Percentiles rank a stretch among this genome's conserved stretches.
phyloP scores from a whole-genome alignment of 2,113 vertebrate genomes.

The Semicossyphus pulcher region DNA sequence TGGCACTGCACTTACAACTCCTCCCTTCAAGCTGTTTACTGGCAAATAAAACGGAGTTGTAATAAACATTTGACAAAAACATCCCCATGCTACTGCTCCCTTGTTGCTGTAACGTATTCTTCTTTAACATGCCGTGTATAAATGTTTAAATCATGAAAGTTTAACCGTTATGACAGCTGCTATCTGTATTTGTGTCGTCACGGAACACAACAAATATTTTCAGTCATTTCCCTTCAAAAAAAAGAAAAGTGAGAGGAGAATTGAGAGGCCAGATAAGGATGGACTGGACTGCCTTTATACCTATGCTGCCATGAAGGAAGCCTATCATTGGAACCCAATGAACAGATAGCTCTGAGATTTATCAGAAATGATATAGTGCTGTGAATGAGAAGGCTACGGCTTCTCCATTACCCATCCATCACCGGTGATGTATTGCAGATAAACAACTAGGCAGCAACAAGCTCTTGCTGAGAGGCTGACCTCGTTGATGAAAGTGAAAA shows the following conservation, averaged over 20 bases:
- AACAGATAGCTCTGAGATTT: slow-evolving; percentile 77
- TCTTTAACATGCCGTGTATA: neutral
- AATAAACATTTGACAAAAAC: slow-evolving; percentile 24
- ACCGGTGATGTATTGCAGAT: slow-evolving; percentile 69
- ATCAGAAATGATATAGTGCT: slow-evolving; percentile 67
- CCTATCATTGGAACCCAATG: slow-evolving; percentile 77
- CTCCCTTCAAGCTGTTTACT: neutral
- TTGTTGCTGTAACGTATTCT: neutral
- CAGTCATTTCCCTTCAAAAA: neutral
- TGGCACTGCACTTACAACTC: slow-evolving; percentile 19
- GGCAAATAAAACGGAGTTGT: slow-evolving; percentile 10
- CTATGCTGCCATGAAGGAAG: slow-evolving; percentile 57
- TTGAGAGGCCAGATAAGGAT: slow-evolving; percentile 78
- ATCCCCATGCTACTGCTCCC: neutral
- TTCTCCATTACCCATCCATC: slow-evolving; percentile 58
- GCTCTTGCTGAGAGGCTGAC: slow-evolving; percentile 71
- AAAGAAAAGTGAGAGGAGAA: slow-evolving; percentile 71
- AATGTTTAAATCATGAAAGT: neutral
- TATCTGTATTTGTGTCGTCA: neutral
- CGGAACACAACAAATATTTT: slow-evolving; percentile 24
- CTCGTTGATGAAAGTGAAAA: slow-evolving; percentile 71
- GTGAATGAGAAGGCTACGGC: slow-evolving; percentile 60
- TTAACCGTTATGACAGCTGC: neutral
- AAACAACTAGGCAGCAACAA: slow-evolving; percentile 69
- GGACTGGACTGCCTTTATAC: slow-evolving; percentile 72